A percentile compares a stretch with the other conserved stretches of the same genome.
phyloP scores from a whole-genome alignment of 2,888 invertebrate genomes.

The Cerastis leucographa region DNA sequence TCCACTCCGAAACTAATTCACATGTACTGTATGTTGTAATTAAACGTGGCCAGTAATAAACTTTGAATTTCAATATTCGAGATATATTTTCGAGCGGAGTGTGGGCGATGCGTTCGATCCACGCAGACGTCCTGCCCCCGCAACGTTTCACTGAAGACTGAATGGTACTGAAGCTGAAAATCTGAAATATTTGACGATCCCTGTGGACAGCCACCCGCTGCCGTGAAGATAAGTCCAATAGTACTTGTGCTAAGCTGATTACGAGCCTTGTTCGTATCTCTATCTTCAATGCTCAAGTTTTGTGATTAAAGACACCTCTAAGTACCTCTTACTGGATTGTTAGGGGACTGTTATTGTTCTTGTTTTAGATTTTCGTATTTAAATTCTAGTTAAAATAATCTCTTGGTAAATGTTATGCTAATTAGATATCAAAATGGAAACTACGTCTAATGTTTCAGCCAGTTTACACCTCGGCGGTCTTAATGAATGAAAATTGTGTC shows the following conservation, averaged over 20 bases:
- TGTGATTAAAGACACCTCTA: constrained; percentile 56
- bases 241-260: constrained; percentile 82
- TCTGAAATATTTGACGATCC: constrained; percentile 76
- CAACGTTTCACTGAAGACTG: constrained; percentile 80
- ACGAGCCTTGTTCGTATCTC: constrained; percentile 73
- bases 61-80: constrained; percentile 61
- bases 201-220: constrained; percentile 71
- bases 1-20: constrained; percentile 46
- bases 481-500: constrained; percentile 23
- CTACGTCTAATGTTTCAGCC: background rate
- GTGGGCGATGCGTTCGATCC: constrained; percentile 45
- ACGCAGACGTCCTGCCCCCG: constrained; percentile 74
- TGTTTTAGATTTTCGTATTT: constrained; percentile 14
- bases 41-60: constrained; percentile 13
- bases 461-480: constrained; percentile 11
- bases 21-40: constrained; percentile 17
- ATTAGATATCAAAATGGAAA: constrained; percentile 10
- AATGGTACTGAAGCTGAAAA: constrained; percentile 71
- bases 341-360: constrained; percentile 23
- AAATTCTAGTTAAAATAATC: constrained; percentile 1
- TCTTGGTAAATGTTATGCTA: background rate
- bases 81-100: constrained; percentile 72
- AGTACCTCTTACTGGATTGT: constrained; percentile 33
- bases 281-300: constrained; percentile 53
- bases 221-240: constrained; percentile 79